Conservation (phyloP, 1,140 invertebrate species). For the Vanessa atalanta region DNA sequence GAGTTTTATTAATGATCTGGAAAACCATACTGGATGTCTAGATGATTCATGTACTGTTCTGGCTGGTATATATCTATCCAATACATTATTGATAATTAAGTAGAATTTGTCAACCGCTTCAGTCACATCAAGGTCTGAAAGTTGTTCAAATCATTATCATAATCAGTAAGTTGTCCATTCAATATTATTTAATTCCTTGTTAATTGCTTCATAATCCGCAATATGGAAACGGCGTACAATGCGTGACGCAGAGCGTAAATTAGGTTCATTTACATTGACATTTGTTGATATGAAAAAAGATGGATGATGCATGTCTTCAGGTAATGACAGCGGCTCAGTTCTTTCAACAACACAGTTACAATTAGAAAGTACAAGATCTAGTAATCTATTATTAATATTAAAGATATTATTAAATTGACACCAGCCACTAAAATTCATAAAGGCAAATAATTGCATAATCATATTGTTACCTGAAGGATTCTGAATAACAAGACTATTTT, state of each 20-base stretch:
- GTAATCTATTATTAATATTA: slow-evolving; percentile 15
- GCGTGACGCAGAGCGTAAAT: slow-evolving; percentile 7
- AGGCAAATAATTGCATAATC: slow-evolving; percentile 8
- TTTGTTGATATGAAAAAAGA: slow-evolving; percentile 7
- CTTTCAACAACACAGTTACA: slow-evolving; percentile 3
- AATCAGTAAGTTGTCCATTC: too few species aligned
- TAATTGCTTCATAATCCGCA: slow-evolving; percentile 16
- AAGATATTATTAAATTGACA: slow-evolving; percentile 10
- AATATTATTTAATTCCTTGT: slow-evolving; percentile 13
- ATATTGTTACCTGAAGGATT: slow-evolving; percentile 7
- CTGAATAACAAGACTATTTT: slow-evolving; percentile 2
- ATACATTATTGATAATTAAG: background rate
- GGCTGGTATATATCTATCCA: background rate
- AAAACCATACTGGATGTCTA: slow-evolving; percentile 9
- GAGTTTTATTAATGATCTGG: slow-evolving; percentile 9
- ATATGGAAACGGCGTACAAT: slow-evolving; percentile 4
- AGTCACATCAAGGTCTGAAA: background rate
- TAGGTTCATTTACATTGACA: slow-evolving; percentile 4
- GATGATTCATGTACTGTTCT: slow-evolving; percentile 1
- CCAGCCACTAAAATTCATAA: slow-evolving; percentile 11
- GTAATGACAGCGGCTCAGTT: slow-evolving; percentile 14
- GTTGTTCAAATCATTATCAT: too few species aligned
- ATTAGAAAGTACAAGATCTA: slow-evolving; percentile 9
- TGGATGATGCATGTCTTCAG: slow-evolving; percentile 17
- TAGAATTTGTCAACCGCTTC: slow-evolving; percentile 13